phyloP scores from a whole-genome alignment of 2,797 vertebrate genomes.

The Champsocephalus esox region DNA sequence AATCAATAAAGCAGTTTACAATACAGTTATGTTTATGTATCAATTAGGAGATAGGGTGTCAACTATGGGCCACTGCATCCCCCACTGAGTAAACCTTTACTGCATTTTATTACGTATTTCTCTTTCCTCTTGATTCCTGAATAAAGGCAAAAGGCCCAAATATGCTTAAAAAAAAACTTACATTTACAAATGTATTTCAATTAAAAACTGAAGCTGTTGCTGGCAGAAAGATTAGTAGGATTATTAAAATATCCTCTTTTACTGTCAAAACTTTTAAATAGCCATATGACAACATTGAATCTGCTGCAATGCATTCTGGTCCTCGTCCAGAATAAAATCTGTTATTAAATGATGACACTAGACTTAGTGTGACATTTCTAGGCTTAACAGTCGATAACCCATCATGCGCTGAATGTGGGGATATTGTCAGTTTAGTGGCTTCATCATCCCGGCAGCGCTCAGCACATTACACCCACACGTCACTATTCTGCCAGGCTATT shows the following conservation, averaged over 20 bases:
- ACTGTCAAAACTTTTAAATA: not conserved
- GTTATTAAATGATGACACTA: slow-evolving; percentile 13
- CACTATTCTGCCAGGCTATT: slow-evolving; percentile 27
- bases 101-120: not conserved
- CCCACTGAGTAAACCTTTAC: too few relatives aligned
- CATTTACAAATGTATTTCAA: not conserved
- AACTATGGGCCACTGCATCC: not conserved
- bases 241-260: not conserved
- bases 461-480: slow-evolving; percentile 28
- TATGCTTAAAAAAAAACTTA: not conserved
- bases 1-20: not conserved
- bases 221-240: not conserved
- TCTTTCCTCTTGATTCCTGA: not conserved
- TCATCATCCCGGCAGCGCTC: slow-evolving; percentile 4
- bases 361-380: slow-evolving; percentile 20
- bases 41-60: not conserved
- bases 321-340: slow-evolving; percentile 12
- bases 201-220: not conserved
- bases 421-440: slow-evolving; percentile 41
- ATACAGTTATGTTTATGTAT: too few relatives aligned
- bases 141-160: not conserved
- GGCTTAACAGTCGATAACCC: slow-evolving; percentile 16
- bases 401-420: slow-evolving; percentile 6
- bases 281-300: not conserved
- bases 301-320: not conserved